Evolutionary conservation across 2,888 invertebrate genomes (phyloP), one percentile per base, ranked within the genome.

Genomic region (Drosophila falleni): DNA sequence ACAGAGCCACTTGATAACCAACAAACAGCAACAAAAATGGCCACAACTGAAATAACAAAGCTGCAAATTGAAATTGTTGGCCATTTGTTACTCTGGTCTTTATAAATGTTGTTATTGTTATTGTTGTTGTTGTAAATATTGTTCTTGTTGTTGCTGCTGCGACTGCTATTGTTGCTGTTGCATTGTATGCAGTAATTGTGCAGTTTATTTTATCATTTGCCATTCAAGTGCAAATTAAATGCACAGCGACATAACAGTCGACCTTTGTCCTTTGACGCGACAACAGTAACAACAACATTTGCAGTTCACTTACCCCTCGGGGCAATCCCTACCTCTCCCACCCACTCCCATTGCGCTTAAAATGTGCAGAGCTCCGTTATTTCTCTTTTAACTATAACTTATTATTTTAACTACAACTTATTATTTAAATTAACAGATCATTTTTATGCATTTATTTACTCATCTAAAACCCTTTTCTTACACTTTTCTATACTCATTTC

Each of bases 221-320:
- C 70, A 74, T 77, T 81, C 74, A 80, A 81, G 81, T 83, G 78
- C 81, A 81, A 80, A 78, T 81, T 83, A 81, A 81, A 76, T 73
- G 83, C 83, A 81, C 80, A 72, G 65, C 66, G 58, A 78, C 74
- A 74, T 39, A 74, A 29, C 29, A 29, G 47, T 19, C 76, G 56
- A 71, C 80, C 74, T 79, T 80, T 80, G 81, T 81, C 66, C 74
- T 70, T 73, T 65, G 70, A 69, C 64, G 29, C 29, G 29, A 29
- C 29, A 29, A 13, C 39, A 44, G 26, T 37, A 29, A 29, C 29
- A 53, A 39, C 74, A 58, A 29, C 60, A 58, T 29, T 53, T 47
- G 63, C 69, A 69, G 75, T 79, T 69, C 75, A 58, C 69, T 76
- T 61, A 70, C 60, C 79, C 75, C 61, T 16, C 51, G 59, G 58